These are phyloP conservation scores for Dissostichus mawsoni DNA, from an alignment of 2,113 vertebrate genomes.

Conservation along the genomic window DNA sequence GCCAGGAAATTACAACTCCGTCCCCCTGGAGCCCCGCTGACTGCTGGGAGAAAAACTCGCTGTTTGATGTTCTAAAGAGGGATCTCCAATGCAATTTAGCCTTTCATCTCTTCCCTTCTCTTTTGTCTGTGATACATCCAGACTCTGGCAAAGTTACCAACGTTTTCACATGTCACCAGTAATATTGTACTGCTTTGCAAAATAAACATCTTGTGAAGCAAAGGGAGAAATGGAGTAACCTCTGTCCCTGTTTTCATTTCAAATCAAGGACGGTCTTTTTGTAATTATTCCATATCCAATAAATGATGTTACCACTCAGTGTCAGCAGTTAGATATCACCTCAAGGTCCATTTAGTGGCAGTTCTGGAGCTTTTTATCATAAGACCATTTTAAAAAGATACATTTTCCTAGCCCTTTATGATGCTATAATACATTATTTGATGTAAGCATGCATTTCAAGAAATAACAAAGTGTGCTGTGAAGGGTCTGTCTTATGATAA, in stretches of 20 bases:
- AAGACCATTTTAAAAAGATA: no score
- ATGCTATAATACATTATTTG: not conserved
- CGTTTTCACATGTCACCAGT: constrained; percentile 73
- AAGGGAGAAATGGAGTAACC: constrained; percentile 20
- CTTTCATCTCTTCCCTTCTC: constrained; percentile 81
- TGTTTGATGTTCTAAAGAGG: constrained; percentile 85
- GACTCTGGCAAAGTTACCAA: constrained; percentile 67
- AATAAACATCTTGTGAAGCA: constrained; percentile 57
- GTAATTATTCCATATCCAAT: not conserved
- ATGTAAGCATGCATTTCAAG: not conserved
- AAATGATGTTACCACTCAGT: not conserved
- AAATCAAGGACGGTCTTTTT: not conserved
- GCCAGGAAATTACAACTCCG: constrained; percentile 84
- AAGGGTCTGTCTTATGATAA: not conserved
- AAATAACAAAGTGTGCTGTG: not conserved
- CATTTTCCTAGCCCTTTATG: not conserved
- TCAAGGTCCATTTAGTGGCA: not conserved
- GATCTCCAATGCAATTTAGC: constrained; percentile 81
- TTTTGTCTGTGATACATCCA: constrained; percentile 81
- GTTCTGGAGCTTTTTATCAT: not conserved
- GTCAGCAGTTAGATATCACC: not conserved
- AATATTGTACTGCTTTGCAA: constrained; percentile 45
- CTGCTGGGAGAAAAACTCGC: constrained; percentile 75
- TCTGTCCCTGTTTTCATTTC: not conserved
- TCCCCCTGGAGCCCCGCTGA: constrained; percentile 80